Evolutionary conservation across 2,113 vertebrate genomes (phyloP).

Genomic region (Panthera uncia): DNA sequence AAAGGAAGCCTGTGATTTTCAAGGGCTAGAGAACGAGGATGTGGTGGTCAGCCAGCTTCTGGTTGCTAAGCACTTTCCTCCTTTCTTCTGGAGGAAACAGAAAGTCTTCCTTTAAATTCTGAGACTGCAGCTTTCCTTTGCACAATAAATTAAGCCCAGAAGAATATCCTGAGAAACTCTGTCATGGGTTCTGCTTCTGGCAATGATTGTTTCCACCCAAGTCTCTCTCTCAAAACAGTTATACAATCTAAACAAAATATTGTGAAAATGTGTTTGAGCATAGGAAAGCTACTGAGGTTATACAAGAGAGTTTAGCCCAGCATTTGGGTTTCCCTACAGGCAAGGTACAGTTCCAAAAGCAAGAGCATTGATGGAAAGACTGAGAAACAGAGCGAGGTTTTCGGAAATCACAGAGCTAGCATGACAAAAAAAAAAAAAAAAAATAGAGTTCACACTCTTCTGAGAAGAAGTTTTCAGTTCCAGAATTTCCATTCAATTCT

Average conservation of each 20-base stretch:
- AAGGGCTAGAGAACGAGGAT: background rate
- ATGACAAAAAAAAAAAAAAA: background rate
- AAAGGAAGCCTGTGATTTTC: constrained; percentile 14
- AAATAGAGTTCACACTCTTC: background rate
- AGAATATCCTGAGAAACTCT: background rate
- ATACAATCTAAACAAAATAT: background rate
- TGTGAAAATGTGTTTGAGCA: background rate
- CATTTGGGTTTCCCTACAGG: background rate
- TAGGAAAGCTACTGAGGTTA: background rate
- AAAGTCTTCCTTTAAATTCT: constrained; percentile 36
- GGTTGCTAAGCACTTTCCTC: background rate
- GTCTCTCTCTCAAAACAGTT: background rate
- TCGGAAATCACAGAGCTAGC: background rate
- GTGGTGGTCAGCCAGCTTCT: background rate
- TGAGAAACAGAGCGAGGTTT: background rate
- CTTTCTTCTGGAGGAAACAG: background rate
- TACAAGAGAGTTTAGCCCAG: background rate
- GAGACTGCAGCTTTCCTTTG: background rate
- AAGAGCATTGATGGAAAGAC: background rate
- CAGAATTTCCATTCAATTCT: background rate
- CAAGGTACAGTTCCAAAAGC: background rate
- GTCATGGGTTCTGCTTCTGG: background rate
- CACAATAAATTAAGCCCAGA: background rate
- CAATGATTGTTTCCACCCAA: background rate
- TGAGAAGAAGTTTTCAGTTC: background rate